Evolutionary conservation across 2,888 invertebrate genomes (phyloP).

Genomic region (Saturnia japonica): DNA sequence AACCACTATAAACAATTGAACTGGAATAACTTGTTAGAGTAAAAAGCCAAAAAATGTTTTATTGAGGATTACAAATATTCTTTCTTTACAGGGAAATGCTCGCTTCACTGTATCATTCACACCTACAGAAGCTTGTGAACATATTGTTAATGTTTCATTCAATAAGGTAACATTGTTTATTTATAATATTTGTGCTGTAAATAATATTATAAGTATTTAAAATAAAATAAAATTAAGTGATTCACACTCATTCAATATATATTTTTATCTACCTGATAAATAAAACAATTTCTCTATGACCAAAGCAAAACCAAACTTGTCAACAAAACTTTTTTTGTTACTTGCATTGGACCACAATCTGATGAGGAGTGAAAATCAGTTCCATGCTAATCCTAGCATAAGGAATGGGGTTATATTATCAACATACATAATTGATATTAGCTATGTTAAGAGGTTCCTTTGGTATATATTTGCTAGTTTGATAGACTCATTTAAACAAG

Average conservation of each 20-base stretch:
- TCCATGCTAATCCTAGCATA: not conserved
- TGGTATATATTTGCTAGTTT: not conserved
- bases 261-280: not conserved
- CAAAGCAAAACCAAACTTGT: not conserved
- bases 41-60: too few relatives aligned
- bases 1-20: not conserved
- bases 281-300: not conserved
- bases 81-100: conserved; percentile 73
- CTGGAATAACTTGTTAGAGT: too few relatives aligned
- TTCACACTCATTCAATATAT: not conserved
- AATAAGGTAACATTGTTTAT: conserved; percentile 87
- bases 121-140: conserved; percentile 96
- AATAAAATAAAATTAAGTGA: not conserved
- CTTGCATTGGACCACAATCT: too few relatives aligned
- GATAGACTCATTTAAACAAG: not conserved
- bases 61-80: not conserved
- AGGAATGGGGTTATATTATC: not conserved
- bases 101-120: conserved; percentile 98
- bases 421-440: not conserved
- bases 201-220: not conserved
- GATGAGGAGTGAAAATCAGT: too few relatives aligned
- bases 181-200: not conserved
- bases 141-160: conserved; percentile 98
- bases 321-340: not conserved
- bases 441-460: too few relatives aligned